These are phyloP conservation scores for Thymelicus acteon DNA, from an alignment of 2,888 invertebrate species.

Conservation along the genomic window DNA sequence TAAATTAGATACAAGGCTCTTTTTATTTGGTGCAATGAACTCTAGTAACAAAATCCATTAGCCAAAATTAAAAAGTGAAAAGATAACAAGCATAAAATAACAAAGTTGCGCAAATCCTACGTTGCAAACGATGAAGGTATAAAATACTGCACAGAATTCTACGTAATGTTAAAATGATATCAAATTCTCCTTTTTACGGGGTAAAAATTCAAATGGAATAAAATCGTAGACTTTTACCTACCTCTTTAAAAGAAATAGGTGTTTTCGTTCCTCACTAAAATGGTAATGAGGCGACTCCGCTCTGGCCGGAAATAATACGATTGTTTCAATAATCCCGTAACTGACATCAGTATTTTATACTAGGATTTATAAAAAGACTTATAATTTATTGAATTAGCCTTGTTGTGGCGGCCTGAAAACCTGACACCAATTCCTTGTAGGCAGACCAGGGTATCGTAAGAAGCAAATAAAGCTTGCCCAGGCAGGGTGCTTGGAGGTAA, in stretches of 20 bases:
- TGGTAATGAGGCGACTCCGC: constrained; percentile 45
- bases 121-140: background rate
- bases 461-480: too few species aligned
- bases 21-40: background rate
- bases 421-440: too few species aligned
- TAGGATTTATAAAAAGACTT: background rate
- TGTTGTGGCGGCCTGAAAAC: too few species aligned
- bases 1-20: too few species aligned
- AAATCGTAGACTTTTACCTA: constrained; percentile 24
- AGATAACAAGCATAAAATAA: background rate
- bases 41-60: background rate
- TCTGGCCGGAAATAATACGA: constrained; percentile 22
- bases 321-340: constrained; percentile 11
- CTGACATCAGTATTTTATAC: background rate
- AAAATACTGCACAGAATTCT: constrained; percentile 2
- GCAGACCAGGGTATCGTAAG: too few species aligned
- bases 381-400: background rate
- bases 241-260: constrained; percentile 44
- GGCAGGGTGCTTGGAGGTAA: too few species aligned
- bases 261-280: constrained; percentile 41
- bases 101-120: background rate
- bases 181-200: constrained; percentile 8
- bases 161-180: constrained; percentile 11
- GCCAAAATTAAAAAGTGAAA: background rate
- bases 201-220: constrained; percentile 26